These are phyloP conservation scores for Romanomermis culicivorax DNA, from an alignment of 2,888 invertebrate genomes.

Conservation along the genomic window DNA sequence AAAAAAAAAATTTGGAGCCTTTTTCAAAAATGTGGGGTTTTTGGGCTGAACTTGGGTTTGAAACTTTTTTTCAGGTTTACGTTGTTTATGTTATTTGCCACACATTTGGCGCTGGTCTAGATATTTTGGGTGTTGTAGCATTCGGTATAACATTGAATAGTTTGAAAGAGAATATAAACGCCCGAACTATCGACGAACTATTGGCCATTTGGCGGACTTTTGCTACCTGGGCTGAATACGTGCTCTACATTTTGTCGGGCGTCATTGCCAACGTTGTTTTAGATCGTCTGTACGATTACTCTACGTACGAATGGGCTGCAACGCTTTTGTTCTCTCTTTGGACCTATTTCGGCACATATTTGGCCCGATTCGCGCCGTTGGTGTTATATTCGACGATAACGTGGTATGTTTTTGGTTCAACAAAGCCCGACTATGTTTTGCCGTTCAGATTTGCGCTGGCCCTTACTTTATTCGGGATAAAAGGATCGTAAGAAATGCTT, in stretches of 20 bases:
- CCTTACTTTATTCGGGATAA: too few species aligned
- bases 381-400: too few species aligned
- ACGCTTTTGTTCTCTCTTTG: too few species aligned
- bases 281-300: neutral
- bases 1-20: too few species aligned
- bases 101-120: too few species aligned
- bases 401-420: too few species aligned
- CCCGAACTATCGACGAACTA: neutral
- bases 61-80: slow-evolving; percentile 32
- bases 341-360: neutral
- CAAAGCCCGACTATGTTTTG: too few species aligned
- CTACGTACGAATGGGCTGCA: too few species aligned
- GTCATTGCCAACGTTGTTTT: neutral
- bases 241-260: slow-evolving; percentile 42
- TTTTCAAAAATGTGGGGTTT: too few species aligned
- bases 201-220: slow-evolving; percentile 30
- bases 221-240: slow-evolving; percentile 36
- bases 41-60: too few species aligned
- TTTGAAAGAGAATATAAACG: slow-evolving; percentile 17
- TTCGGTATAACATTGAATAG: slow-evolving; percentile 31
- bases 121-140: slow-evolving; percentile 33
- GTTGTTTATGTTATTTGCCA: slow-evolving; percentile 31
- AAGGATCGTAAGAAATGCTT: too few species aligned
- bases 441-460: too few species aligned
- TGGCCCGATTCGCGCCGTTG: neutral